A percentile compares a stretch with the other conserved stretches of the same genome.
Evolutionary conservation across 92 coral and sea anemone species (phyloP).

Genomic region (Actinostola sp.): DNA sequence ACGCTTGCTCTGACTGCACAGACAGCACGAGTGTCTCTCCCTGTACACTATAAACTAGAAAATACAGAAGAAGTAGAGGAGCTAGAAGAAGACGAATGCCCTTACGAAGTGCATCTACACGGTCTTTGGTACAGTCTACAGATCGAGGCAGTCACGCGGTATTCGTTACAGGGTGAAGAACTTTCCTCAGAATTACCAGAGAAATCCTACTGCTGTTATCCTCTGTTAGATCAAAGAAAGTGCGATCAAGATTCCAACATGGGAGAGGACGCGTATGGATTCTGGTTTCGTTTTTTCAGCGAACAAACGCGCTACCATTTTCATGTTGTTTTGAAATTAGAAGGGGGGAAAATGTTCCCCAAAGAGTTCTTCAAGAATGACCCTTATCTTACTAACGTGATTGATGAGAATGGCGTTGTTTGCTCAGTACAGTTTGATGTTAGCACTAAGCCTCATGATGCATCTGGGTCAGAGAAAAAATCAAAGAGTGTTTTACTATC

Average conservation of each 20-base stretch:
- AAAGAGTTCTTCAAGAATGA: constrained; percentile 49
- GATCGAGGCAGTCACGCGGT: constrained; percentile 63
- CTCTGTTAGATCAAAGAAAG: constrained; percentile 60
- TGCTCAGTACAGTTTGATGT: constrained; percentile 78
- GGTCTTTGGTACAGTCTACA: constrained; percentile 78
- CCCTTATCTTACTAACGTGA: constrained; percentile 19
- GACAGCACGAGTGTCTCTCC: constrained; percentile 66
- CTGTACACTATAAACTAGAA: constrained; percentile 59
- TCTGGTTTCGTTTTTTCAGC: constrained; percentile 94
- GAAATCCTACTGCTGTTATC: constrained; percentile 66
- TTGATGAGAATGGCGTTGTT: constrained; percentile 56
- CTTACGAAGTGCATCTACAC: constrained; percentile 23
- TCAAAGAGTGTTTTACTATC: constrained; percentile 7
- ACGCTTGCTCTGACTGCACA: constrained; percentile 50
- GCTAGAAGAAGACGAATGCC: constrained; percentile 54
- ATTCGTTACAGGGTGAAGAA: constrained; percentile 48
- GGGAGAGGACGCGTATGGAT: constrained; percentile 66
- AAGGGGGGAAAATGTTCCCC: constrained; percentile 38
- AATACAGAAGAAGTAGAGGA: constrained; percentile 28
- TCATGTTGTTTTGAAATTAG: constrained; percentile 66
- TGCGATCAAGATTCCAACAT: constrained; percentile 18
- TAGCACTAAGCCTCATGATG: constrained; percentile 31
- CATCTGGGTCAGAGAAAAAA: constrained; percentile 14
- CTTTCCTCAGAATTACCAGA: constrained; percentile 27
- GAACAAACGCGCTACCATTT: constrained; percentile 75